Evolutionary conservation across 37 sponge, comb jelly and placozoan species (phyloP), one percentile per base, ranked within the genome.

Genomic region (Halichondria panicea): DNA sequence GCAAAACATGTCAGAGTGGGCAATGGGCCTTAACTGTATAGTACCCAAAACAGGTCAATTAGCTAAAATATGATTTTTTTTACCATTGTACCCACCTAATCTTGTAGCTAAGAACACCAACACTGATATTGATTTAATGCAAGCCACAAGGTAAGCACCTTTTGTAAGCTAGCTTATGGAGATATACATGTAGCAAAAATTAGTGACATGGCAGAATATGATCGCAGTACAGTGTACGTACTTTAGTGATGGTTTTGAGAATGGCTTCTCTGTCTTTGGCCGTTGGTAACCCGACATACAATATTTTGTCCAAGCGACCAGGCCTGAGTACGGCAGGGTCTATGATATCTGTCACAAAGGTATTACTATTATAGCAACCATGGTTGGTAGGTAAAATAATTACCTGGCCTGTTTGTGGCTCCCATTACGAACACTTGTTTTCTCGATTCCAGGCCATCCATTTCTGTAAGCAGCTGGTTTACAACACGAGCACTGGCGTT

Each of bases 391-490:
- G 15, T 11, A 48, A 15, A 48, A 48, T 11, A 27, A 40, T 22
- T 19, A 87, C 95, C 95, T 68, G 96, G 91, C 61, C 96, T 70
- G 66, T 99, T 99, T 4, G 99, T 99, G 30, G 99, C 96, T 15
- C 80, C 96, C 78, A 99, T 93, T 39, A 99, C 77, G 78, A 95
- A 95, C 42, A 99, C 99, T 43, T 93, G 92, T 65, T 82, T 93
- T 66, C 96, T 77, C n/a, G 84, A 52, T 43, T 84, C 86, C 75
- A 95, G 43, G 3, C 99, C 99, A 70, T 99, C 99, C 99, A 99
- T 95, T 71, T 99, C 99, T 27, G 99, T 99, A 31, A 99, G 68
- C 66, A 99, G 68, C 77, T 95, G 96, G 74, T 99, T 99, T 21
- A 99, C 99, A 18, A 99, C 94, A 0, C 99, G 83, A 30, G 94